Conservation (phyloP, 2,113 vertebrate genomes). For the Ceuthmochares aereus region DNA sequence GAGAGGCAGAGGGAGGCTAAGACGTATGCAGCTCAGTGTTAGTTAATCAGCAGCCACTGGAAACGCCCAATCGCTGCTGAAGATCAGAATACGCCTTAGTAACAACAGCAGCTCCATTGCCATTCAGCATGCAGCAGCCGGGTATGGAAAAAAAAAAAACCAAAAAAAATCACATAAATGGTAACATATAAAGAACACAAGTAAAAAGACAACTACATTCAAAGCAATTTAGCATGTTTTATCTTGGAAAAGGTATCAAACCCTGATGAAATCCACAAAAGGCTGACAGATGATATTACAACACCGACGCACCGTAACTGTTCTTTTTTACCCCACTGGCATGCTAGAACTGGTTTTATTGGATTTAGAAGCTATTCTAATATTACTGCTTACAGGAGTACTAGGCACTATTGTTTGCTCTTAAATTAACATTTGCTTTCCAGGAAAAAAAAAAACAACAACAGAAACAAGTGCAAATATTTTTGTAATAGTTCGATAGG, state of each 20-base stretch:
- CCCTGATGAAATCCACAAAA: neutral
- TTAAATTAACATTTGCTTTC: neutral
- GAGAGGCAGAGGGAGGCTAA: neutral
- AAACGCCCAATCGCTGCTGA: neutral
- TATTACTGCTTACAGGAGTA: fast-evolving
- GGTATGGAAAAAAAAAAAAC: neutral
- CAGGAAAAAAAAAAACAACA: neutral
- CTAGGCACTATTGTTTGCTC: neutral
- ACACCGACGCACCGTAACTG: neutral
- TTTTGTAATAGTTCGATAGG: neutral
- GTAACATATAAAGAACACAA: neutral
- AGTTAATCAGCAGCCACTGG: neutral
- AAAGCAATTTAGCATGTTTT: neutral
- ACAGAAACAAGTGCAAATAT: neutral
- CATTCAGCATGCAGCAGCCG: neutral
- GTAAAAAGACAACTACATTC: neutral
- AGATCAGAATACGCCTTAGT: neutral
- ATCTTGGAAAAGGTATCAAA: neutral
- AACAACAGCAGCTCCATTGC: neutral
- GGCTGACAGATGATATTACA: neutral
- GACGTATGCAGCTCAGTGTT: neutral
- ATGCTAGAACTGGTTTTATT: neutral
- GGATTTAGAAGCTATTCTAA: neutral
- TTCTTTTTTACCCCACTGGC: neutral
- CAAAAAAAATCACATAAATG: neutral